These are phyloP conservation scores for Habrosyne pyritoides DNA, from an alignment of 2,888 invertebrate genomes.

Conservation along the genomic window DNA sequence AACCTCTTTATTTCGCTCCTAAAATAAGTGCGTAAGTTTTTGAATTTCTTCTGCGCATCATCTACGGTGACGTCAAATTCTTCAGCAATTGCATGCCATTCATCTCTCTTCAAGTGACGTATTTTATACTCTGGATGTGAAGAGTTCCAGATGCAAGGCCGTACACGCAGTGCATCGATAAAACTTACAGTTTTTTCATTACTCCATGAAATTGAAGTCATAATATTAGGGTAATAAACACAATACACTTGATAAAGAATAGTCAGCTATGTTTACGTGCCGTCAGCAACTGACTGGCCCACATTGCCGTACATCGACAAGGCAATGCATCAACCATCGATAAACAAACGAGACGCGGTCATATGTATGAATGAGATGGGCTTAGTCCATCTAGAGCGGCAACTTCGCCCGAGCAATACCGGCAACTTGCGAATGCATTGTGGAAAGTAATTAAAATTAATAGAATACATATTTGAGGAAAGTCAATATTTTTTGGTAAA, in stretches of 20 bases:
- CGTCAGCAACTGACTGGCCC: not conserved
- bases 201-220: slow-evolving; percentile 8
- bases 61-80: slow-evolving; percentile 8
- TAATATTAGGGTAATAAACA: not conserved
- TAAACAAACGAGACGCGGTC: not conserved
- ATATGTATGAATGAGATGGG: not conserved
- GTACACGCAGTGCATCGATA: slow-evolving; percentile 11
- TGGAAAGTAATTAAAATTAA: not conserved
- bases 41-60: slow-evolving; percentile 9
- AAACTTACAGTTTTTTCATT: slow-evolving; percentile 11
- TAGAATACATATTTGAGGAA: not conserved
- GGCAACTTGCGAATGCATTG: not conserved
- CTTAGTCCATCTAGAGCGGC: not conserved
- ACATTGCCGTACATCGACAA: not conserved
- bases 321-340: not conserved
- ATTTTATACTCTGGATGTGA: slow-evolving; percentile 7
- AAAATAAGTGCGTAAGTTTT: slow-evolving; percentile 11
- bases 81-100: slow-evolving; percentile 9
- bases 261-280: not conserved
- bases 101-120: slow-evolving; percentile 3
- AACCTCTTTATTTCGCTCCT: slow-evolving; percentile 7
- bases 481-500: no score
- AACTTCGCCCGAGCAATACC: not conserved
- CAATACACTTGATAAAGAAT: not conserved
- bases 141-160: slow-evolving; percentile 9